These are phyloP conservation scores for Rhincodon typus DNA, from an alignment of 2,797 vertebrate genomes.

Conservation along the genomic window DNA sequence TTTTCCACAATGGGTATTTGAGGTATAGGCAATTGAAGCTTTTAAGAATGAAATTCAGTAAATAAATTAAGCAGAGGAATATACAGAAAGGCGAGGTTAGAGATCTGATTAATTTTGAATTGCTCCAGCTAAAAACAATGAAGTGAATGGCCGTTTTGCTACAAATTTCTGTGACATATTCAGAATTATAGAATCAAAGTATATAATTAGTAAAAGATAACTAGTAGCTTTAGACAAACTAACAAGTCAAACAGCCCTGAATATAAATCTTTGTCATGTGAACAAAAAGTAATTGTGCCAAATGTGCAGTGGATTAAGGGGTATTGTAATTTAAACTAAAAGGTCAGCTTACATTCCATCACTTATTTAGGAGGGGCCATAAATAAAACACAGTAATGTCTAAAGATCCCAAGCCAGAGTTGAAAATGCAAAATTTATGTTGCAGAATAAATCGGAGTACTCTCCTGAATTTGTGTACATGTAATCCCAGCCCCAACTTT, in stretches of 20 bases:
- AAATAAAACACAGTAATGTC: background rate
- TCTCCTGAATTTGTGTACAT: background rate
- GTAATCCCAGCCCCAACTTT: background rate
- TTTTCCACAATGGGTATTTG: background rate
- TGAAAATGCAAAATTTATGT: background rate
- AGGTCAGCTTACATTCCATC: background rate
- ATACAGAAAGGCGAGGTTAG: background rate
- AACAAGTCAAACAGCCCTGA: background rate
- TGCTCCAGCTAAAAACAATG: background rate
- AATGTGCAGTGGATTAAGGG: background rate
- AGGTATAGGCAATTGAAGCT: background rate
- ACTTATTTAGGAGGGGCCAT: background rate
- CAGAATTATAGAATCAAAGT: no score
- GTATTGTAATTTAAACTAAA: background rate
- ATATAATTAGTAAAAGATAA: background rate
- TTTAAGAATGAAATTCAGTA: background rate
- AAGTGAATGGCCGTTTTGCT: background rate
- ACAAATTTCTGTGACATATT: background rate
- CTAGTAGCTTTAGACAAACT: background rate
- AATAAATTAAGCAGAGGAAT: background rate
- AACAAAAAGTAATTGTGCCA: background rate
- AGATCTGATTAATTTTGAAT: background rate
- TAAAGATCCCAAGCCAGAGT: background rate
- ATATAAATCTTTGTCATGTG: background rate
- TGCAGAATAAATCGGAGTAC: background rate